A percentile compares a stretch with the other conserved stretches of the same genome.
These are phyloP conservation scores for Pollenia labialis DNA, from an alignment of 2,888 invertebrate species.

Conservation along the genomic window DNA sequence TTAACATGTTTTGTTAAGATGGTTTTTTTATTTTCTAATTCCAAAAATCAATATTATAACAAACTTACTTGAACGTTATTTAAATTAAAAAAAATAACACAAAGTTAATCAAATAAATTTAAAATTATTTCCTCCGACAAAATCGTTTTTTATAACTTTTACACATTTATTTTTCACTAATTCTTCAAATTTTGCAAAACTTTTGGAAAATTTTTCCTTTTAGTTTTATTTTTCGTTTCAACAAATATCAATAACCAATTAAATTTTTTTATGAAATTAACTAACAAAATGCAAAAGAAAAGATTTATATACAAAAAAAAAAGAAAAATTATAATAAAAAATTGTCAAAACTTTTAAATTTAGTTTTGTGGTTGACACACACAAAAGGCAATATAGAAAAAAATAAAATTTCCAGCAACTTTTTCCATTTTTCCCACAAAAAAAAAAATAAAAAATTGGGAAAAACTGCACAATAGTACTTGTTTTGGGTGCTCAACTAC, in stretches of 20 bases:
- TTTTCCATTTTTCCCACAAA: constrained; percentile 28
- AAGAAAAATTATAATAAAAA: neutral
- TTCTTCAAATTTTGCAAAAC: neutral
- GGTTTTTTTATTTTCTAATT: too few species aligned
- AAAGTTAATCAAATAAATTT: too few species aligned
- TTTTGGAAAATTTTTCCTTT: neutral
- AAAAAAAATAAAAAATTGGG: neutral
- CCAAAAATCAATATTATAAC: too few species aligned
- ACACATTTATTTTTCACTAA: constrained; percentile 18
- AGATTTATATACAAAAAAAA: too few species aligned
- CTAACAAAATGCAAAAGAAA: constrained; percentile 4
- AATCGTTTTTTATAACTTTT: too few species aligned
- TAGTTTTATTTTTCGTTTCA: constrained; percentile 6
- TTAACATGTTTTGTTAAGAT: too few species aligned
- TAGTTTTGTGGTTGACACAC: constrained; percentile 56
- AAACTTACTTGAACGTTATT: too few species aligned
- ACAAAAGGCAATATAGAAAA: constrained; percentile 13
- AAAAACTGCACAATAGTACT: neutral
- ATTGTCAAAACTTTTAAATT: constrained; percentile 28
- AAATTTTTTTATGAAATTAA: constrained; percentile 31
- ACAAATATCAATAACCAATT: constrained; percentile 58
- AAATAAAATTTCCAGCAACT: constrained; percentile 9
- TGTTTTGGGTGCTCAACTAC: neutral
- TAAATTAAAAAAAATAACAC: too few species aligned
- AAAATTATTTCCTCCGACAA: too few species aligned